Evolutionary conservation across 1,140 invertebrate species (phyloP).

Genomic region (Semibalanus balanoides): DNA sequence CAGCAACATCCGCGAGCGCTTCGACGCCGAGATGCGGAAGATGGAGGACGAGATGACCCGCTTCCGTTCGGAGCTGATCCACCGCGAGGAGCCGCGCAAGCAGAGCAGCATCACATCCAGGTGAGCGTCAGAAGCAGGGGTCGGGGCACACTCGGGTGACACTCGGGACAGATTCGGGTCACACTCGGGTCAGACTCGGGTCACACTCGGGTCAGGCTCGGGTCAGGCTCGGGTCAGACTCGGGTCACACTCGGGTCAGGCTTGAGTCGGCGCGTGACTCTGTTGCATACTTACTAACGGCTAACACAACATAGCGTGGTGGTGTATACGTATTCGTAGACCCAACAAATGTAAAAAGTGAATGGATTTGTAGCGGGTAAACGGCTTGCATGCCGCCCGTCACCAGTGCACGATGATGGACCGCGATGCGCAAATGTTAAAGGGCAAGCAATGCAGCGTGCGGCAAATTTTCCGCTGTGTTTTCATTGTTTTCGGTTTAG

Average conservation of each 20-base stretch:
- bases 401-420: too few species aligned
- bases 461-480: too few species aligned
- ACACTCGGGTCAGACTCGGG: too few species aligned
- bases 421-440: too few species aligned
- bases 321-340: neutral
- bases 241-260: neutral
- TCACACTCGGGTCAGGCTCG: too few species aligned
- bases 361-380: too few species aligned
- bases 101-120: conserved; percentile 37
- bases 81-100: conserved; percentile 68
- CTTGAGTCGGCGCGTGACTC: neutral
- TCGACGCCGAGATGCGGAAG: conserved; percentile 90
- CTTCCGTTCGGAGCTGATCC: conserved; percentile 83
- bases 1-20: conserved; percentile 84
- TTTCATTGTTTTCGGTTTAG: too few species aligned
- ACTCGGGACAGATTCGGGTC: too few species aligned
- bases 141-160: too few species aligned
- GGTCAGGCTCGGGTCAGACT: neutral
- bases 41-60: conserved; percentile 98
- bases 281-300: neutral
- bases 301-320: neutral
- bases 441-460: too few species aligned
- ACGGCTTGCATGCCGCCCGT: too few species aligned
- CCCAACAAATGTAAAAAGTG: too few species aligned
- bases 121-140: conserved; percentile 5